These are phyloP conservation scores for Oenanthe oenanthe DNA, from an alignment of 2,113 vertebrate genomes.

Conservation along the genomic window DNA sequence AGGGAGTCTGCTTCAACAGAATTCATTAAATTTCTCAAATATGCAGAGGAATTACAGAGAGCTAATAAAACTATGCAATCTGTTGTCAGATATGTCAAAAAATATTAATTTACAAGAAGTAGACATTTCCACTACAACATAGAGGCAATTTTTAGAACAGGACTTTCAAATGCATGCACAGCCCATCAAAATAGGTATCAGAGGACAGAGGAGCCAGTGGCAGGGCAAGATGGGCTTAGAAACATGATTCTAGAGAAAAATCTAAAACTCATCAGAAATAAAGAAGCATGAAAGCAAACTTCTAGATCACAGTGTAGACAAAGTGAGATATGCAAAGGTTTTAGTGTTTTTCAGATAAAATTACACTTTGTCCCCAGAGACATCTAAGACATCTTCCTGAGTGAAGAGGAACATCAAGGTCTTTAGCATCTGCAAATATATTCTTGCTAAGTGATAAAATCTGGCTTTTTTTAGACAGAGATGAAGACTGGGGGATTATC, in stretches of 20 bases:
- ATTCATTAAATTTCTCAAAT: constrained; percentile 64
- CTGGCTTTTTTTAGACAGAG: background rate
- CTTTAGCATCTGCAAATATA: background rate
- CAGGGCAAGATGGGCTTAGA: background rate
- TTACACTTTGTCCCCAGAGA: background rate
- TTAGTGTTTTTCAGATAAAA: constrained; percentile 8
- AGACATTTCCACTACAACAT: background rate
- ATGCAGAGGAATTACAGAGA: constrained; percentile 59
- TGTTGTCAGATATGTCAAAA: constrained; percentile 42
- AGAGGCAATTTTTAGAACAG: background rate
- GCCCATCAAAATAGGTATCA: background rate
- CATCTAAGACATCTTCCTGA: background rate
- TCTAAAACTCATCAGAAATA: background rate
- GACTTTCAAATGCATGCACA: background rate
- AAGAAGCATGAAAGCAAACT: background rate
- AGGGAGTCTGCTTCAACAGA: background rate
- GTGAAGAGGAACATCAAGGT: background rate
- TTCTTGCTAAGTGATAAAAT: background rate
- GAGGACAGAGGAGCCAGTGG: background rate
- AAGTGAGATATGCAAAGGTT: background rate
- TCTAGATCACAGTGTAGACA: background rate
- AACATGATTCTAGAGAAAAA: background rate
- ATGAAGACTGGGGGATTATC: background rate
- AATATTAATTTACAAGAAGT: constrained; percentile 16
- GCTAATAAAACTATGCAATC: constrained; percentile 52